Percentiles rank a stretch among this genome's conserved stretches.
These are phyloP conservation scores for Volucella bombylans DNA, from an alignment of 2,888 invertebrate genomes.

Conservation along the genomic window DNA sequence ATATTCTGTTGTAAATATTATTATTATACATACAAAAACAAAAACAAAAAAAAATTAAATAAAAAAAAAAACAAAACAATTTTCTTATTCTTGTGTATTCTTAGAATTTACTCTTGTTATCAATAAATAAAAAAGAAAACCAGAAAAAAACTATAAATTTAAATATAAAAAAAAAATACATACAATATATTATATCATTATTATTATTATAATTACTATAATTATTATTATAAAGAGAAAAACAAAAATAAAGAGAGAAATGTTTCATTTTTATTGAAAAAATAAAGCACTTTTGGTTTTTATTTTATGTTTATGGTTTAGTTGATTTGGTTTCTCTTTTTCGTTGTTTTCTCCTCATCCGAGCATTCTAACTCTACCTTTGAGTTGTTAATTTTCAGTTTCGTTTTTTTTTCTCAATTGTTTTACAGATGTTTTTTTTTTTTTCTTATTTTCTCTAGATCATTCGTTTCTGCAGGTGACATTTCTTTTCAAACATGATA, in stretches of 20 bases:
- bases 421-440: slow-evolving; percentile 9
- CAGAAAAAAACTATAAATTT: slow-evolving; percentile 65
- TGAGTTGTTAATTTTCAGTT: neutral
- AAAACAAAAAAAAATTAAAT: slow-evolving; percentile 63
- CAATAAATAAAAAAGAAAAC: slow-evolving; percentile 58
- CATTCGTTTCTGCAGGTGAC: slow-evolving; percentile 14
- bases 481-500: slow-evolving; percentile 19
- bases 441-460: neutral
- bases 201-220: slow-evolving; percentile 71
- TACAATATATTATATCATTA: slow-evolving; percentile 73
- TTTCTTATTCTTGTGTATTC: slow-evolving; percentile 73
- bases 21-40: slow-evolving; percentile 64
- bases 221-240: slow-evolving; percentile 65
- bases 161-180: slow-evolving; percentile 66
- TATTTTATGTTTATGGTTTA: slow-evolving; percentile 16
- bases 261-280: slow-evolving; percentile 74
- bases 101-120: slow-evolving; percentile 76
- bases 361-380: slow-evolving; percentile 19
- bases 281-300: slow-evolving; percentile 49
- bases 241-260: slow-evolving; percentile 69
- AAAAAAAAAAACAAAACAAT: slow-evolving; percentile 62
- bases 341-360: slow-evolving; percentile 9
- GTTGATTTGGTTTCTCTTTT: slow-evolving; percentile 37
- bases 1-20: slow-evolving; percentile 72
- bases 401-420: slow-evolving; percentile 1